Percentiles rank a stretch among this genome's conserved stretches.
Conservation (phyloP, 2,113 vertebrate genomes). For the Cyprinus carpio region DNA sequence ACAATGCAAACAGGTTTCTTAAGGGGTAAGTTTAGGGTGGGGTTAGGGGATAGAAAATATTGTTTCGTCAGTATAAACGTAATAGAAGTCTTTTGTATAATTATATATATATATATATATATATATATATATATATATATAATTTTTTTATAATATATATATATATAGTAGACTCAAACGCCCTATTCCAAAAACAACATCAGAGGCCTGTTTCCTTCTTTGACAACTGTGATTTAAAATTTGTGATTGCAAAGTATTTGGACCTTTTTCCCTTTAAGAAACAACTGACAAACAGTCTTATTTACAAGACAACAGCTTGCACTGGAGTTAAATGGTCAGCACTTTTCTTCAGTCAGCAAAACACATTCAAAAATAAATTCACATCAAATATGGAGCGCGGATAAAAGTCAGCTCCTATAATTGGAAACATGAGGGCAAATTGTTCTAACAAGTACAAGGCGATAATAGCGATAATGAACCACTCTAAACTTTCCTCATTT, state of each 20-base stretch:
- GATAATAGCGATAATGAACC: conserved; percentile 27
- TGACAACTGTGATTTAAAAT: conserved; percentile 2
- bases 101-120: too few species aligned
- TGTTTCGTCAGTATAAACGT: too few species aligned
- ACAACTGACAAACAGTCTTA: not conserved
- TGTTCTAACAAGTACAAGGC: conserved; percentile 21
- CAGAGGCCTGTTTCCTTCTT: not conserved
- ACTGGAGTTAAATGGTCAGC: not conserved
- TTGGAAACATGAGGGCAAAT: conserved; percentile 20
- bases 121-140: too few species aligned
- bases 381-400: not conserved
- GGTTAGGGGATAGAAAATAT: too few species aligned
- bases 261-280: not conserved
- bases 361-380: conserved; percentile 27
- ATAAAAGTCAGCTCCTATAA: conserved; percentile 28
- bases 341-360: conserved; percentile 29
- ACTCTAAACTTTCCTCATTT: conserved; percentile 16
- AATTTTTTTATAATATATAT: too few species aligned
- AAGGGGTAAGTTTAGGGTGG: too few species aligned
- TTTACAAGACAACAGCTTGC: conserved; percentile 9
- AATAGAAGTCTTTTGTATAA: too few species aligned
- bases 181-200: not conserved
- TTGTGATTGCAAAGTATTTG: not conserved
- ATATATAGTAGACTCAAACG: not conserved
- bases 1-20: too few species aligned